A percentile compares a stretch with the other conserved stretches of the same genome.
These are phyloP conservation scores for Taenioides sp. DNA, from an alignment of 2,797 vertebrate genomes.

Conservation along the genomic window DNA sequence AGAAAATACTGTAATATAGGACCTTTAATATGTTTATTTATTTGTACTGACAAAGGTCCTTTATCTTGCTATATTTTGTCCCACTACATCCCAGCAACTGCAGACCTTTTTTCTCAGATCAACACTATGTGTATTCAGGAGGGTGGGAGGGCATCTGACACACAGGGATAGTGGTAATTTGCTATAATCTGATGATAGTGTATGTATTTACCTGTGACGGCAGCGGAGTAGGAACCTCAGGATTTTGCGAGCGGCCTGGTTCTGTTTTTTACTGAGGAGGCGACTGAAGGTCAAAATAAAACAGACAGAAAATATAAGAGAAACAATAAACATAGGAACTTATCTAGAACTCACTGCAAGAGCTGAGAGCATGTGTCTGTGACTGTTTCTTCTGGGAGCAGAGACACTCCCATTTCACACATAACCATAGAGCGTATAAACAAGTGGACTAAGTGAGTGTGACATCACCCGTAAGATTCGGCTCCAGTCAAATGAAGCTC, in stretches of 20 bases:
- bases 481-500: too few relatives aligned
- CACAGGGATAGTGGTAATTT: not conserved
- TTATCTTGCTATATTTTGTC: not conserved
- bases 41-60: not conserved
- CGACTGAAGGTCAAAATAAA: conserved; percentile 81
- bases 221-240: conserved; percentile 98
- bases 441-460: too few relatives aligned
- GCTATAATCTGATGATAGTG: not conserved
- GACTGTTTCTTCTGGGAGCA: too few relatives aligned
- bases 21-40: not conserved
- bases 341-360: too few relatives aligned
- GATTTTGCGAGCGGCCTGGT: conserved; percentile 98
- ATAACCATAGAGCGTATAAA: too few relatives aligned
- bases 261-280: conserved; percentile 98
- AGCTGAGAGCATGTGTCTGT: too few relatives aligned
- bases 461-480: too few relatives aligned
- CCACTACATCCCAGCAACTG: not conserved
- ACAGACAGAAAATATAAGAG: conserved; percentile 1
- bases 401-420: too few relatives aligned
- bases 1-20: too few relatives aligned
- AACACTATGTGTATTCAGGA: not conserved
- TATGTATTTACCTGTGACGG: conserved; percentile 89
- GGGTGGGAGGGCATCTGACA: not conserved
- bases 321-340: not conserved
- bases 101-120: not conserved